These are phyloP conservation scores for Pandion haliaetus DNA, from an alignment of 2,113 vertebrate species.

Conservation along the genomic window DNA sequence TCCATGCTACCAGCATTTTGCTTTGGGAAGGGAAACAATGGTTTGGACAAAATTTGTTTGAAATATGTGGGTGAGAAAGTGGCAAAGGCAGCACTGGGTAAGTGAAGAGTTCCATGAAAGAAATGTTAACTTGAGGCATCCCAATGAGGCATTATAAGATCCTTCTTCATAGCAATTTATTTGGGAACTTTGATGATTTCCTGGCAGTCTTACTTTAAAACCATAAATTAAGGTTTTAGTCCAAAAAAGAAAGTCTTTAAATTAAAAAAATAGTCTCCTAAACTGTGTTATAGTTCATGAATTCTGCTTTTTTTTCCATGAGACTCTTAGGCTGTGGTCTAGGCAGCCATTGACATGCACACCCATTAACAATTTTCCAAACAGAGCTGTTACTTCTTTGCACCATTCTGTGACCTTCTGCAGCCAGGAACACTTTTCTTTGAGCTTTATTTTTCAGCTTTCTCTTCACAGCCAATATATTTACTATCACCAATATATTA, in stretches of 20 bases:
- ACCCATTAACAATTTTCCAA: neutral
- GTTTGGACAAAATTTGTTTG: neutral
- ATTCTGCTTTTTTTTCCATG: too few species aligned
- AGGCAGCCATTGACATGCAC: neutral
- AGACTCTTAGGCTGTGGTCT: neutral
- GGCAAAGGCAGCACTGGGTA: neutral
- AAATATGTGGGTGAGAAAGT: neutral
- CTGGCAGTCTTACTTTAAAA: neutral
- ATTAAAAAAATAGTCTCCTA: neutral
- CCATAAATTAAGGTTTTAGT: neutral
- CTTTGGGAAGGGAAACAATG: neutral
- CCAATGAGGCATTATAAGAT: neutral
- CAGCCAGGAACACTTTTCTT: neutral
- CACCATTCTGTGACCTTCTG: neutral
- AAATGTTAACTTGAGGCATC: neutral
- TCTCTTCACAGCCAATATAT: neutral
- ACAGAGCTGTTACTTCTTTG: neutral
- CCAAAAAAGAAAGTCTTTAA: neutral
- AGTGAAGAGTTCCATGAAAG: neutral
- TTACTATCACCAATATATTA: neutral
- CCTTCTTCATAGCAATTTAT: neutral
- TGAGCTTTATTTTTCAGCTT: neutral
- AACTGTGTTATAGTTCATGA: neutral
- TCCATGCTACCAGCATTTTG: neutral
- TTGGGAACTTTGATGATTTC: neutral